A percentile compares a stretch with the other conserved stretches of the same genome.
These are phyloP conservation scores for Encarsia formosa DNA, from an alignment of 2,888 invertebrate species.

Conservation along the genomic window DNA sequence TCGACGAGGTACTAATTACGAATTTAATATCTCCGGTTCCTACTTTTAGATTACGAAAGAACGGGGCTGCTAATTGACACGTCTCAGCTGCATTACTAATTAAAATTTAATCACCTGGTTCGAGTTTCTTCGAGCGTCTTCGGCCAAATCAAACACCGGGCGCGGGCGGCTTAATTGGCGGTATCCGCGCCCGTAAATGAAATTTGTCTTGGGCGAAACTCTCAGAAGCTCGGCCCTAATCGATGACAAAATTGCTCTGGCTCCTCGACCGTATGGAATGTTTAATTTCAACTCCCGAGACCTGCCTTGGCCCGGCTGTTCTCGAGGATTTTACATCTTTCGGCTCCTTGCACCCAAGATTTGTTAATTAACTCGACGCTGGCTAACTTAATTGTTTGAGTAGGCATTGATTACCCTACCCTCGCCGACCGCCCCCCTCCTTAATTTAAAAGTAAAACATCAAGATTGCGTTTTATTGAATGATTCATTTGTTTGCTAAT, in stretches of 20 bases:
- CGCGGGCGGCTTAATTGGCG: background rate
- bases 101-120: constrained; percentile 46
- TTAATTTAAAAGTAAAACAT: no score
- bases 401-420: no score
- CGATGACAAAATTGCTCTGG: constrained; percentile 16
- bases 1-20: no score
- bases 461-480: no score
- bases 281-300: constrained; percentile 4
- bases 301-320: background rate
- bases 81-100: constrained; percentile 44
- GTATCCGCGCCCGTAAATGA: constrained; percentile 7
- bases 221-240: constrained; percentile 7
- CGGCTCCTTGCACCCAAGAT: no score
- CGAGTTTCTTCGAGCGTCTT: constrained; percentile 23
- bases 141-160: constrained; percentile 23
- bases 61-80: constrained; percentile 43
- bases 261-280: background rate
- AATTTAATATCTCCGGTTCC: no score
- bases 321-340: no score
- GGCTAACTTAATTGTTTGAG: no score
- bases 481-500: no score
- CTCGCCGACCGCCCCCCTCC: no score
- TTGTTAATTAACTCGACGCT: no score
- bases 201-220: constrained; percentile 24
- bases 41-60: no score